Evolutionary conservation across 1,140 invertebrate species (phyloP).

Genomic region (Arion vulgaris): DNA sequence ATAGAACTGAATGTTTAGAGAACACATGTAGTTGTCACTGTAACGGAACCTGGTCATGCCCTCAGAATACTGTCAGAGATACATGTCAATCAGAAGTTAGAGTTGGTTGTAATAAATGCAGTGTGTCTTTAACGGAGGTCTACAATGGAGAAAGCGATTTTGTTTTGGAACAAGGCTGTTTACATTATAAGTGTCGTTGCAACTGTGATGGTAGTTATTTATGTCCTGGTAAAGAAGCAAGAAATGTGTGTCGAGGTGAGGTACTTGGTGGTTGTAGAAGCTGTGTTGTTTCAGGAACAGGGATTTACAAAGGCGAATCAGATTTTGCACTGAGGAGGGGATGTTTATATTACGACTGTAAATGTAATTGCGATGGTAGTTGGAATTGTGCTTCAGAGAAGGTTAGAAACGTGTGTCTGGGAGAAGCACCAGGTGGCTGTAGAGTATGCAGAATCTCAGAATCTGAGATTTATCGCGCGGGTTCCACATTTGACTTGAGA

Average conservation of each 20-base stretch:
- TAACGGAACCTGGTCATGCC: constrained; percentile 55
- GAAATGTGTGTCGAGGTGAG: constrained; percentile 49
- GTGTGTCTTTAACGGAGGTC: neutral
- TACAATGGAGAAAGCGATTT: constrained; percentile 23
- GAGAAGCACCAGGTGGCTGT: constrained; percentile 44
- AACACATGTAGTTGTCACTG: constrained; percentile 56
- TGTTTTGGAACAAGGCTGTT: constrained; percentile 33
- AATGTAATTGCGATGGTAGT: constrained; percentile 51
- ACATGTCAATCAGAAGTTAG: constrained; percentile 43
- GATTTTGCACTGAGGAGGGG: constrained; percentile 45
- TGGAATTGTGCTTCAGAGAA: constrained; percentile 48
- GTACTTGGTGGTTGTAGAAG: constrained; percentile 44
- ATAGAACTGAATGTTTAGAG: constrained; percentile 53
- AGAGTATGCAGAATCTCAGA: constrained; percentile 29
- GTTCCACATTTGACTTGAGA: constrained; percentile 38
- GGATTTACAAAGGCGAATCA: constrained; percentile 39
- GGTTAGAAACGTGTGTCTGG: constrained; percentile 44
- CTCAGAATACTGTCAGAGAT: constrained; percentile 45
- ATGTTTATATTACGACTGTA: constrained; percentile 50
- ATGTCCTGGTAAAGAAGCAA: constrained; percentile 54
- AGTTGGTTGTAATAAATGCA: neutral
- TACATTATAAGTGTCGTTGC: constrained; percentile 55
- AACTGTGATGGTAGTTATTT: constrained; percentile 60
- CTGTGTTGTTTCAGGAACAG: constrained; percentile 43
- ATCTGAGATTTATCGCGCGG: constrained; percentile 12